Base-by-base conservation (phyloP, 2,888 invertebrate genomes). In the Drosophila eohydei region DNA sequence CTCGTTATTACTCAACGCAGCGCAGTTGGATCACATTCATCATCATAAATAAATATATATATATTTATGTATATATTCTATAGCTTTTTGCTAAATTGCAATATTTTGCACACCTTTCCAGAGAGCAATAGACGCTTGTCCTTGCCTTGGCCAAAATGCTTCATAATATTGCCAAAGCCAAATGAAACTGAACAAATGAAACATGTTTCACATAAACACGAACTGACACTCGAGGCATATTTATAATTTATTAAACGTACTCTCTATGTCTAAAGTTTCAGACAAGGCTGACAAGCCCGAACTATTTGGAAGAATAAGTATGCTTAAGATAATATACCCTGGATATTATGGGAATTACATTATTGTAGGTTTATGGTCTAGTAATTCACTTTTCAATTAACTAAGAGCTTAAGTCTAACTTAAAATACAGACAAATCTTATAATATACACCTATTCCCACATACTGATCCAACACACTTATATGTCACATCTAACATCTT, bases 41-140 rank as follows among this genome's bases (percentile, higher is more conserved):
- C 40, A 75, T 66, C 54, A 41, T 14, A 48, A 30, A 51, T 21
- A 26, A 14, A 52, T 26, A 21, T 2, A 3, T 34, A 4, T 4
- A 5, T 36, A 21, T 21, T 38, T 16, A 40, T 8, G n/a, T 16
- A 4, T 4, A 5, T 36, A 21, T 21, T 38, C 21, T 16, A 40
- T 8, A 14, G 58, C 36, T 46, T 74, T 55, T 68, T 70, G 57
- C 55, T 54, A 70, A 67, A 77, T 69, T 78, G 67, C 52, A 54
- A 56, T 68, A 56, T 57, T 71, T 72, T 57, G 70, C 65, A 68
- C 70, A 70, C 60, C 48, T 64, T 40, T 72, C 28, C 34, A 58
- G 43, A 71, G 82, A 73, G 68, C 81, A 83, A 83, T 73, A 81
- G 77, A 73, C 85, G 54, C 26, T 0, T 32, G 83, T 77, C 83